These are phyloP conservation scores for Neuroscelio doddi DNA, from an alignment of 2,888 invertebrate genomes.

Conservation along the genomic window DNA sequence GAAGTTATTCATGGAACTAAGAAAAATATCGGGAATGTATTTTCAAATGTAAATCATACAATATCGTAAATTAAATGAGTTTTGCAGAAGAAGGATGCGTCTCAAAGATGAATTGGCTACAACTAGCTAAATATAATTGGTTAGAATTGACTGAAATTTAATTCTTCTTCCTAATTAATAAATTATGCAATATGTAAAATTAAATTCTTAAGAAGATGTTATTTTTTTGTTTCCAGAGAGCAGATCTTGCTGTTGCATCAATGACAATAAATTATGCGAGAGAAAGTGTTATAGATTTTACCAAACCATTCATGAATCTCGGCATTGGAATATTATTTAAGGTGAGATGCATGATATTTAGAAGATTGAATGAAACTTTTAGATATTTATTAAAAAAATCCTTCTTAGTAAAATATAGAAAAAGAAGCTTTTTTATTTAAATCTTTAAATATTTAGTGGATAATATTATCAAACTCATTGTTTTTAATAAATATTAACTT, in stretches of 20 bases:
- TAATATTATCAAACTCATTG: too few species aligned
- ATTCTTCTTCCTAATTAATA: background rate
- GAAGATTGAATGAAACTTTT: background rate
- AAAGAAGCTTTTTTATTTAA: too few species aligned
- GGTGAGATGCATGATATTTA: too few species aligned
- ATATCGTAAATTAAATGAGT: too few species aligned
- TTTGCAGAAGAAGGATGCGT: too few species aligned
- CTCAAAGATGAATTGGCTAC: background rate
- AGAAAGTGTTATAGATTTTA: constrained; percentile 96
- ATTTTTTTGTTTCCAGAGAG: constrained; percentile 79
- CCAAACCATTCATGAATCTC: constrained; percentile 98
- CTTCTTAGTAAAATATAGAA: too few species aligned
- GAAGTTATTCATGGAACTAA: too few species aligned
- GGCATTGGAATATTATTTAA: constrained; percentile 97
- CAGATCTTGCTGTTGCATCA: constrained; percentile 96
- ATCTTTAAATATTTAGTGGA: too few species aligned
- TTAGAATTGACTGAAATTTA: background rate
- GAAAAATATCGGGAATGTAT: too few species aligned
- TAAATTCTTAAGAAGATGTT: background rate
- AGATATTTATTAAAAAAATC: too few species aligned
- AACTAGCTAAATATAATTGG: background rate
- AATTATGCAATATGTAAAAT: background rate
- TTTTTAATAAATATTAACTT: too few species aligned
- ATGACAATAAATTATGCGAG: constrained; percentile 98
- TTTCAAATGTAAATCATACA: too few species aligned